phyloP scores from a whole-genome alignment of 2,113 vertebrate species.

The Hemichromis elongatus region DNA sequence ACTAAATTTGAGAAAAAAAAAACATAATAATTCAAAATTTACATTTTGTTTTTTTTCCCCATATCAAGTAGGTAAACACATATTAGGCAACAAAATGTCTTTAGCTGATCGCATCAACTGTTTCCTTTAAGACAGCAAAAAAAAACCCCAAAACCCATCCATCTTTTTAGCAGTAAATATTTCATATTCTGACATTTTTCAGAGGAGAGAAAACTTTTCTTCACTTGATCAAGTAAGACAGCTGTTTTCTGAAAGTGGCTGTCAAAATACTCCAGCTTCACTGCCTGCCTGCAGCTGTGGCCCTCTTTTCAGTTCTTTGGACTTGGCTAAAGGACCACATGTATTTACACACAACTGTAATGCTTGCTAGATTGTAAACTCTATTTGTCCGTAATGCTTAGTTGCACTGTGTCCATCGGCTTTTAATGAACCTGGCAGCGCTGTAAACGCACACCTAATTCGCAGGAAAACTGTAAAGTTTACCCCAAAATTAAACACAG shows the following conservation, averaged over 20 bases:
- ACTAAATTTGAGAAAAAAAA: not conserved
- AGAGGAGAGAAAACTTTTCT: not conserved
- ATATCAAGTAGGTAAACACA: too few species aligned
- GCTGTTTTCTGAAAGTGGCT: not conserved
- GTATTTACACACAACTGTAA: not conserved
- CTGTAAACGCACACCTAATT: not conserved
- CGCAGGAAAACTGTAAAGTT: not conserved
- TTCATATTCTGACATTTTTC: not conserved
- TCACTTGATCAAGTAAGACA: not conserved
- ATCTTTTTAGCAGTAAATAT: not conserved
- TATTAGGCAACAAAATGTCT: too few species aligned
- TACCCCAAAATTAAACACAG: constrained; percentile 10
- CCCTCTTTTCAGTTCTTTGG: not conserved
- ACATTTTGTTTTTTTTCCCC: not conserved
- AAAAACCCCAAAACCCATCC: too few species aligned
- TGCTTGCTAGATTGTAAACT: not conserved
- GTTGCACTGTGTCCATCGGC: not conserved
- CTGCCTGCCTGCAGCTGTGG: not conserved
- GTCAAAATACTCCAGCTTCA: not conserved
- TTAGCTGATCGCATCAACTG: not conserved
- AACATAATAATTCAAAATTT: not conserved
- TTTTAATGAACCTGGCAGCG: constrained; percentile 25
- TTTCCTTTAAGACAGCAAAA: not conserved
- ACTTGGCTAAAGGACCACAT: not conserved
- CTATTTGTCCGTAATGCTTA: not conserved